Percentiles rank a stretch among this genome's conserved stretches.
phyloP scores from a whole-genome alignment of 2,888 invertebrate genomes.

The Branchipolynoe longqiensis region DNA sequence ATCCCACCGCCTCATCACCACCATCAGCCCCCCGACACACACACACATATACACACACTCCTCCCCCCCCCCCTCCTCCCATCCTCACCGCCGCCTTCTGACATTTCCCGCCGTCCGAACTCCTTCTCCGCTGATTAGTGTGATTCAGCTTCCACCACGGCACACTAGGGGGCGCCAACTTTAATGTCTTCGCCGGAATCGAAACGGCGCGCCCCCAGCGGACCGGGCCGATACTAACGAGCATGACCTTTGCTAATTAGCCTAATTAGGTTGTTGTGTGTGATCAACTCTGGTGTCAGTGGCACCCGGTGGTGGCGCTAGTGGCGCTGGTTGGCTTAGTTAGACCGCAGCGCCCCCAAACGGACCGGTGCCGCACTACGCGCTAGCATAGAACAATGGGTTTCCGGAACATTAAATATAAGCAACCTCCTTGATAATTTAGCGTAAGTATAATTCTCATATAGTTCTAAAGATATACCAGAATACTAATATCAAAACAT shows the following conservation, averaged over 20 bases:
- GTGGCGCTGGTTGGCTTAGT: conserved; percentile 11
- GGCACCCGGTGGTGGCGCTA: background rate
- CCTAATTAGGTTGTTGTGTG: background rate
- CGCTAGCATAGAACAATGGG: too few species aligned
- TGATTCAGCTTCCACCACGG: background rate
- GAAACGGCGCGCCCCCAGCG: background rate
- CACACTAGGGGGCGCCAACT: background rate
- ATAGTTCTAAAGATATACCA: too few species aligned
- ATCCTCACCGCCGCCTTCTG: too few species aligned
- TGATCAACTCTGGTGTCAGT: conserved; percentile 8
- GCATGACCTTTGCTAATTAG: conserved; percentile 37
- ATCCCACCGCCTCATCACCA: too few species aligned
- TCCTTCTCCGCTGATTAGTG: background rate
- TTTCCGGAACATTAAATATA: too few species aligned
- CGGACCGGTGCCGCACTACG: background rate
- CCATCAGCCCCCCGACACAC: too few species aligned
- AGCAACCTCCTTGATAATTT: too few species aligned
- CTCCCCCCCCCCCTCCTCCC: too few species aligned
- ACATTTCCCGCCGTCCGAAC: background rate
- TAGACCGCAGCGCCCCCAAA: background rate
- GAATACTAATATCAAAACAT: too few species aligned
- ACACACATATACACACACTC: too few species aligned
- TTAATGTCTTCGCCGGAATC: background rate
- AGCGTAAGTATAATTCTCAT: too few species aligned
- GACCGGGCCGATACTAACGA: background rate